Conservation (phyloP, 2,113 vertebrate species). For the Apus apus region DNA sequence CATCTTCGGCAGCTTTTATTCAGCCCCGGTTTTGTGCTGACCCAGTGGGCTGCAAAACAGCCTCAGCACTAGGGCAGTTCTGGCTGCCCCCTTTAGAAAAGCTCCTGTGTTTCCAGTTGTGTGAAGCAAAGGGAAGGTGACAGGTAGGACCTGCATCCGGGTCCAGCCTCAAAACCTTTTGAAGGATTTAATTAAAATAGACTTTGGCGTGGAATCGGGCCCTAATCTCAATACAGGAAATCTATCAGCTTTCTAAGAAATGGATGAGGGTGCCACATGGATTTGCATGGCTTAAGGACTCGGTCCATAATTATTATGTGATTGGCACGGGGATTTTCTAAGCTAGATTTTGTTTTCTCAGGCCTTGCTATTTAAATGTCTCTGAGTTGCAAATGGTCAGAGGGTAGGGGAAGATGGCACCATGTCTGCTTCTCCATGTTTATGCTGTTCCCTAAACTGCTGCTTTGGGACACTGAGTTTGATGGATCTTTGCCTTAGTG, state of each 20-base stretch:
- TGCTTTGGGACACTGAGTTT: background rate
- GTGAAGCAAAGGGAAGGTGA: background rate
- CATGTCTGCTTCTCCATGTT: background rate
- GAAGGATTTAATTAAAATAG: background rate
- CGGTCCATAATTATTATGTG: background rate
- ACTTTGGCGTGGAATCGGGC: background rate
- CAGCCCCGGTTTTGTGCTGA: background rate
- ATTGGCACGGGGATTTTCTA: accelerated
- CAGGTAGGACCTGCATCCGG: background rate
- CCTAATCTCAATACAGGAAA: background rate
- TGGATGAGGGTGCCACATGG: background rate
- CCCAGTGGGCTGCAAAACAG: background rate
- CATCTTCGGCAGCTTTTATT: background rate
- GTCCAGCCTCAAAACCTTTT: background rate
- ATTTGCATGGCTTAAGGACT: background rate
- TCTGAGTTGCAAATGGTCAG: background rate
- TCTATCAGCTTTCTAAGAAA: background rate
- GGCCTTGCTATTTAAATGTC: background rate
- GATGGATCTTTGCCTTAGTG: background rate
- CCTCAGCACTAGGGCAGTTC: background rate
- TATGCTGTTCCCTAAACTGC: background rate
- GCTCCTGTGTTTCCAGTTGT: background rate
- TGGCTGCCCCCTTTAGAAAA: background rate
- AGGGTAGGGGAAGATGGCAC: background rate
- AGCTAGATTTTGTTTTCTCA: background rate